These are phyloP conservation scores for Physocephala rufipes DNA, from an alignment of 2,888 invertebrate genomes.

Conservation along the genomic window DNA sequence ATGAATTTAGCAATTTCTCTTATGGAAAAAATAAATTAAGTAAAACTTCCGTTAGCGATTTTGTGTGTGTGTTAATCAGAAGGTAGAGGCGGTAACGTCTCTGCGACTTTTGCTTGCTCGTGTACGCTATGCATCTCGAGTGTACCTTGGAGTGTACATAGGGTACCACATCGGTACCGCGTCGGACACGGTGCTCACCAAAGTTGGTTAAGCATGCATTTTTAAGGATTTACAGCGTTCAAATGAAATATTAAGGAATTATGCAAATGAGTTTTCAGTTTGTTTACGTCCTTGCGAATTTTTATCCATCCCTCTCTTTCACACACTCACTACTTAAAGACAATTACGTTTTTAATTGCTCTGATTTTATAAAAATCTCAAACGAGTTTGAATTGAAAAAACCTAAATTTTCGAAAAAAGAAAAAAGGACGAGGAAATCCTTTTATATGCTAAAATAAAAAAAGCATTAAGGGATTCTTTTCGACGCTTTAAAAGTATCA, in stretches of 20 bases:
- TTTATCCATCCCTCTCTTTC: neutral
- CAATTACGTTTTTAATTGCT: constrained; percentile 64
- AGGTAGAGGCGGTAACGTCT: neutral
- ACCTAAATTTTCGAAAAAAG: constrained; percentile 19
- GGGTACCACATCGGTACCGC: too few species aligned
- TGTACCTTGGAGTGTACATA: too few species aligned
- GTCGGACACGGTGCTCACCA: neutral
- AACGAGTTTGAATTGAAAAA: constrained; percentile 45
- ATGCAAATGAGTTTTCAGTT: constrained; percentile 61
- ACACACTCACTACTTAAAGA: constrained; percentile 47
- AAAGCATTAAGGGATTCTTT: constrained; percentile 30
- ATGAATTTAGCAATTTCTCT: constrained; percentile 39
- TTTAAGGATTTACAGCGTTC: constrained; percentile 35
- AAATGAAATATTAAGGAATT: constrained; percentile 65
- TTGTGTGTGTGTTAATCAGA: constrained; percentile 30
- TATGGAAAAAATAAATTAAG: neutral
- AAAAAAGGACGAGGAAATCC: constrained; percentile 18
- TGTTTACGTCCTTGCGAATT: constrained; percentile 43
- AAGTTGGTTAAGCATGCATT: constrained; percentile 27
- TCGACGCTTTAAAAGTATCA: too few species aligned
- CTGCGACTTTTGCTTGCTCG: neutral
- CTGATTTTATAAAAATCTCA: constrained; percentile 58
- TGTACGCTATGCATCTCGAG: neutral
- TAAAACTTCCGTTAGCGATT: neutral
- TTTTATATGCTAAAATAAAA: constrained; percentile 32